These are phyloP conservation scores for Cherax destructor DNA, from an alignment of 1,140 invertebrate genomes.

Conservation along the genomic window DNA sequence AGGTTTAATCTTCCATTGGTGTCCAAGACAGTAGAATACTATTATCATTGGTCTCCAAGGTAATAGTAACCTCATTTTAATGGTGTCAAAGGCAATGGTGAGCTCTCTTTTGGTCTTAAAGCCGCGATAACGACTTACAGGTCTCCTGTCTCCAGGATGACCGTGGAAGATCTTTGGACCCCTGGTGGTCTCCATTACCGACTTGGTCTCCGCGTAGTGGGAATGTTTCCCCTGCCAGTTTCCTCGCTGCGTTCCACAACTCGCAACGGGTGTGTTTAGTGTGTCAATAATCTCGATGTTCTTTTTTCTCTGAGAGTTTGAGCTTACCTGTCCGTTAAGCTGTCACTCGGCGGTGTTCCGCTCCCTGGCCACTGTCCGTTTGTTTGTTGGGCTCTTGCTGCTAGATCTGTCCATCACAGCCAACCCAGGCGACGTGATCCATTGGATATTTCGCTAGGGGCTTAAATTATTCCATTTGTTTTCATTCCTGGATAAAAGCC, in stretches of 20 bases:
- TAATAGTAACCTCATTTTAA: too few relatives aligned
- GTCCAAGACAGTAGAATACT: too few relatives aligned
- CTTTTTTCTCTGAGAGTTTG: conserved; percentile 46
- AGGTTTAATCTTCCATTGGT: too few relatives aligned
- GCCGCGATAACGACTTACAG: too few relatives aligned
- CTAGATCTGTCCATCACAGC: conserved; percentile 40
- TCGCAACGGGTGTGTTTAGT: conserved; percentile 62
- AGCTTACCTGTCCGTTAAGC: conserved; percentile 59
- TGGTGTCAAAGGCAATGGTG: too few relatives aligned
- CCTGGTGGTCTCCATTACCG: neutral
- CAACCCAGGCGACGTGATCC: conserved; percentile 8
- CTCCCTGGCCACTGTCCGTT: conserved; percentile 54
- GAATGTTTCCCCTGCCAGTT: conserved; percentile 22
- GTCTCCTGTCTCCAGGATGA: too few relatives aligned
- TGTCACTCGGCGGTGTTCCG: conserved; percentile 56
- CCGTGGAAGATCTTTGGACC: neutral
- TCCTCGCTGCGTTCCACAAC: conserved; percentile 46
- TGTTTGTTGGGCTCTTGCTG: conserved; percentile 46
- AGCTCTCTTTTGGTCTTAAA: too few relatives aligned
- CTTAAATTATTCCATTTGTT: conserved; percentile 54
- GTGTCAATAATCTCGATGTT: conserved; percentile 57
- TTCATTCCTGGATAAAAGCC: conserved; percentile 50
- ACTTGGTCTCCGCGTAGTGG: neutral
- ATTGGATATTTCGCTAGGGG: conserved; percentile 46
- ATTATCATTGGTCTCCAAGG: too few relatives aligned